Conservation (phyloP, 2,888 invertebrate genomes). For the Uloborus plumipes region DNA sequence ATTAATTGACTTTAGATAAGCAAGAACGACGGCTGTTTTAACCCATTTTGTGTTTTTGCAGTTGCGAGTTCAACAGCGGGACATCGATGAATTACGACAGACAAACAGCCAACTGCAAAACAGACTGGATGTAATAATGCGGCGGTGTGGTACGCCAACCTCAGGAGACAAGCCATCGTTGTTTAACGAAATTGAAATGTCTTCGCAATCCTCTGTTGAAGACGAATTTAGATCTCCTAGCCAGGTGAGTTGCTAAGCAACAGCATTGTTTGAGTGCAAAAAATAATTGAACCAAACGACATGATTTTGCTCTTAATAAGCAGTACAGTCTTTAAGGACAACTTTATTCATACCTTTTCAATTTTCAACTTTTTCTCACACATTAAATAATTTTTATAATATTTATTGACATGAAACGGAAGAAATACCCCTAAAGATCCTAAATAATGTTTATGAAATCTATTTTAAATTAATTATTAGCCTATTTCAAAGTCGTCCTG, state of each 20-base stretch:
- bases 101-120: constrained; percentile 81
- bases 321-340: too few species aligned
- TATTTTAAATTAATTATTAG: too few species aligned
- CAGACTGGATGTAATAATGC: constrained; percentile 77
- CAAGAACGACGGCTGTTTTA: too few species aligned
- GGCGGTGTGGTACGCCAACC: constrained; percentile 66
- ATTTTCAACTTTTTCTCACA: too few species aligned
- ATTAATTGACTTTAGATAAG: too few species aligned
- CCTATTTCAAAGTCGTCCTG: too few species aligned
- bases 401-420: too few species aligned
- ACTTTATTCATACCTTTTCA: too few species aligned
- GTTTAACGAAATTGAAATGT: constrained; percentile 88
- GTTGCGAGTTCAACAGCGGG: constrained; percentile 73
- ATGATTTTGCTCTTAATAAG: background rate
- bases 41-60: constrained; percentile 64
- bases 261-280: background rate
- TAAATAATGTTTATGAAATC: too few species aligned
- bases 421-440: too few species aligned
- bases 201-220: constrained; percentile 68
- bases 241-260: constrained; percentile 20
- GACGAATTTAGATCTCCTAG: constrained; percentile 63
- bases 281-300: background rate
- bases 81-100: constrained; percentile 81
- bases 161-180: constrained; percentile 77
- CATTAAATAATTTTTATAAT: too few species aligned